Evolutionary conservation across 92 coral and sea anemone genomes (phyloP).

Genomic region (Bergia puertoricense): DNA sequence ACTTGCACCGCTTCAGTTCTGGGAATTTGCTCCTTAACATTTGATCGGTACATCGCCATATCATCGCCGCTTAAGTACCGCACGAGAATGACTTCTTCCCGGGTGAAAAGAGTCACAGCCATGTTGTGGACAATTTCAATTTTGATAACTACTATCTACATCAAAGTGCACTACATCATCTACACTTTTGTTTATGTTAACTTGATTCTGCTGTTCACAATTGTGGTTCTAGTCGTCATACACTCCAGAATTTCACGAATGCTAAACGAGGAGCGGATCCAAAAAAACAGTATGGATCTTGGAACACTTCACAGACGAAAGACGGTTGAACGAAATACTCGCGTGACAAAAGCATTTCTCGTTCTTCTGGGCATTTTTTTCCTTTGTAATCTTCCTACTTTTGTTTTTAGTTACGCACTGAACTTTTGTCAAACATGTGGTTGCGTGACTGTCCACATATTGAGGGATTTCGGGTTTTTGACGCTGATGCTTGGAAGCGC

Average conservation of each 20-base stretch:
- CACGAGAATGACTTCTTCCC: conserved; percentile 45
- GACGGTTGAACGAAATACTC: conserved; percentile 56
- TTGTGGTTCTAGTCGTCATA: conserved; percentile 54
- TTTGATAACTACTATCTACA: conserved; percentile 58
- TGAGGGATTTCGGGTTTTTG: conserved; percentile 70
- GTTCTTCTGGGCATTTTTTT: conserved; percentile 60
- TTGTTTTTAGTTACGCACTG: conserved; percentile 63
- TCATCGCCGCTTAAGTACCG: conserved; percentile 71
- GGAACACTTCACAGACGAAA: neutral
- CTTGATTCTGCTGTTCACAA: conserved; percentile 62
- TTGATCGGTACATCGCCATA: conserved; percentile 73
- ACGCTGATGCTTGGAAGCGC: conserved; percentile 71
- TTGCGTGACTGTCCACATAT: conserved; percentile 61
- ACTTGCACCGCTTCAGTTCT: conserved; percentile 83
- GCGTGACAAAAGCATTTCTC: conserved; percentile 63
- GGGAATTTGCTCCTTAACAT: conserved; percentile 70
- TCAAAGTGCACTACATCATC: conserved; percentile 71
- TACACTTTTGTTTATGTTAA: conserved; percentile 76
- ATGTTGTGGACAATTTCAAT: conserved; percentile 66
- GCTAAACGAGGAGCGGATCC: conserved; percentile 25
- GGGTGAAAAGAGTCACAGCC: conserved; percentile 61
- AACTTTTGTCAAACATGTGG: conserved; percentile 66
- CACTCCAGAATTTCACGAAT: conserved; percentile 56
- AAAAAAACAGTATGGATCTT: conserved; percentile 9
- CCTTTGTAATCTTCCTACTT: conserved; percentile 64